A percentile compares a stretch with the other conserved stretches of the same genome.
These are phyloP conservation scores for Willowsia nigromaculata DNA, from an alignment of 2,888 invertebrate species.

Conservation along the genomic window DNA sequence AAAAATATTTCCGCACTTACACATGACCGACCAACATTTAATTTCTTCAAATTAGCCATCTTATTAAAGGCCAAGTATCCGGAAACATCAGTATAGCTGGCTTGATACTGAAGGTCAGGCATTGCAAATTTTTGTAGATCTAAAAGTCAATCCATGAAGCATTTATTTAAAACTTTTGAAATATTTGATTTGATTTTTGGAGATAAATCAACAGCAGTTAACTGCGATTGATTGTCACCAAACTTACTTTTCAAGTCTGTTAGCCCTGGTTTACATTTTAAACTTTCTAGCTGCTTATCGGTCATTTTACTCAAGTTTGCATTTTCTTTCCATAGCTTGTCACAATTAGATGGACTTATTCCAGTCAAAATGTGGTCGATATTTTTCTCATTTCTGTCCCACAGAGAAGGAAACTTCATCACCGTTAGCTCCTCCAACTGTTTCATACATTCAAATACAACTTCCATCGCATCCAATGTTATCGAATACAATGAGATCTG, in stretches of 20 bases:
- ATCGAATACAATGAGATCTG: slow-evolving; percentile 40
- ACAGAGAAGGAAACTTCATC: slow-evolving; percentile 52
- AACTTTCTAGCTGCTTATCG: background rate
- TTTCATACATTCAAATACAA: slow-evolving; percentile 48
- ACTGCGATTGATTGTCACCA: background rate
- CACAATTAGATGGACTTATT: slow-evolving; percentile 47
- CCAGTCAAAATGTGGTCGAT: slow-evolving; percentile 70
- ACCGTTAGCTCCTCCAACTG: slow-evolving; percentile 40
- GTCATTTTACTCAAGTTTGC: background rate
- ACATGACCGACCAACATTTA: slow-evolving; percentile 67
- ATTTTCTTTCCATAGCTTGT: slow-evolving; percentile 28
- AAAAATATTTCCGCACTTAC: too few relatives aligned
- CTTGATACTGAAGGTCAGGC: slow-evolving; percentile 71
- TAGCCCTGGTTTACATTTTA: slow-evolving; percentile 52
- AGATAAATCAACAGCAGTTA: too few relatives aligned
- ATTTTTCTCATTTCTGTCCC: slow-evolving; percentile 58
- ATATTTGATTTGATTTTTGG: too few relatives aligned
- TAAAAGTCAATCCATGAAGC: slow-evolving; percentile 12
- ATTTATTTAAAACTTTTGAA: background rate
- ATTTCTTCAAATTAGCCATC: slow-evolving; percentile 58
- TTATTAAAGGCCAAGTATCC: slow-evolving; percentile 65
- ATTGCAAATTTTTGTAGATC: slow-evolving; percentile 61
- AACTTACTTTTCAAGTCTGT: slow-evolving; percentile 65
- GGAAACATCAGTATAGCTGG: slow-evolving; percentile 65
- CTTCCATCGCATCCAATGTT: slow-evolving; percentile 38